Conservation (phyloP, 2,888 invertebrate genomes). For the Microctonus hyperodae region DNA sequence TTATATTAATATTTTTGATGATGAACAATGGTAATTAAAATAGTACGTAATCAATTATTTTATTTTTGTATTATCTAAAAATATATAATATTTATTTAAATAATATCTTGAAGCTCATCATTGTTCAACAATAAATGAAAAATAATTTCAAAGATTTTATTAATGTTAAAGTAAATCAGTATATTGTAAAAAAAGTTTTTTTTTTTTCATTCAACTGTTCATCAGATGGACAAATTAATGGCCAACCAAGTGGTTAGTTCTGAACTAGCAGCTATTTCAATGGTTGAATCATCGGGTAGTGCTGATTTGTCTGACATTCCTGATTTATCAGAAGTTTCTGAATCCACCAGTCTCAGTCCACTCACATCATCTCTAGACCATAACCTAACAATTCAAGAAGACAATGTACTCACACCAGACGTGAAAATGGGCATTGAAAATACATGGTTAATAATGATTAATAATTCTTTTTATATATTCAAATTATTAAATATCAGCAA, state of each 20-base stretch:
- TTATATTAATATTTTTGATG: too few species aligned
- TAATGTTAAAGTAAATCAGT: too few species aligned
- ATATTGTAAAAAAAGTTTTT: too few species aligned
- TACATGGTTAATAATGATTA: slow-evolving; percentile 62
- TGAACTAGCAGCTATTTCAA: slow-evolving; percentile 56
- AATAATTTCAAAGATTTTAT: neutral
- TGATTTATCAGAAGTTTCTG: slow-evolving; percentile 55
- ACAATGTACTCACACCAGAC: slow-evolving; percentile 49
- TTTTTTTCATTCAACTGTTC: too few species aligned
- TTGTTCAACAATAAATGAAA: neutral
- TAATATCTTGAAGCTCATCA: too few species aligned
- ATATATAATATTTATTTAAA: too few species aligned
- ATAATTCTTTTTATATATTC: neutral
- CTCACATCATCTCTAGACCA: slow-evolving; percentile 58
- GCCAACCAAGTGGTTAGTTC: slow-evolving; percentile 53
- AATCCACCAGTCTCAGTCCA: slow-evolving; percentile 59
- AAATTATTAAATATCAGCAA: neutral
- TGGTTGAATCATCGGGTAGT: slow-evolving; percentile 55
- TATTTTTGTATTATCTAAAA: too few species aligned
- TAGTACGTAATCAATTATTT: too few species aligned
- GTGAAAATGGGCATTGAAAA: slow-evolving; percentile 64
- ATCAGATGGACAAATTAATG: slow-evolving; percentile 54
- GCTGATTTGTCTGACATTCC: slow-evolving; percentile 51
- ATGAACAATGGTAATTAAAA: too few species aligned
- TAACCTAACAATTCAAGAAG: slow-evolving; percentile 56